Percentiles rank a stretch among this genome's conserved stretches.
These are phyloP conservation scores for Chloroceryle aenea DNA, from an alignment of 2,113 vertebrate species.

Conservation along the genomic window DNA sequence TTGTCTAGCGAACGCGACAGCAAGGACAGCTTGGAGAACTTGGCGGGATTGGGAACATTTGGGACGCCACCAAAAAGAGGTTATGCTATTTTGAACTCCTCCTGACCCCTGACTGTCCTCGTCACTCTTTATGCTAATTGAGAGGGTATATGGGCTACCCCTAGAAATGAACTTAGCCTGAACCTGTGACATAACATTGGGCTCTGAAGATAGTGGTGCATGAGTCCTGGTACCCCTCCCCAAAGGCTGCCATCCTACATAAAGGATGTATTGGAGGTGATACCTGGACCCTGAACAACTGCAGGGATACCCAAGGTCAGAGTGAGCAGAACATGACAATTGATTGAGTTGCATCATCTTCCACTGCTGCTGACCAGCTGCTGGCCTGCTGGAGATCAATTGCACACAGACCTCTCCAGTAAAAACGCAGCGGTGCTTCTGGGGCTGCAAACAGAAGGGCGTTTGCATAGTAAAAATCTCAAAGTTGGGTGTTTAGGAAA, in stretches of 20 bases:
- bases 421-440: background rate
- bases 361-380: background rate
- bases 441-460: background rate
- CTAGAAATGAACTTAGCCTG: conserved; percentile 92
- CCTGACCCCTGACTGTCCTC: conserved; percentile 83
- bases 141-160: conserved; percentile 51
- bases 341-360: accelerated
- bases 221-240: background rate
- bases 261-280: background rate
- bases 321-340: accelerated
- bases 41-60: conserved; percentile 63
- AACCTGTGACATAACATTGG: conserved; percentile 89
- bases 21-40: conserved; percentile 63
- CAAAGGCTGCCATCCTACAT: background rate
- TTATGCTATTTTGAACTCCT: conserved; percentile 87
- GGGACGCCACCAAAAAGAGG: conserved; percentile 72
- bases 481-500: background rate
- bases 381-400: background rate
- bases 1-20: conserved; percentile 62
- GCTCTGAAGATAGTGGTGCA: conserved; percentile 60
- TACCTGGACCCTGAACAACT: accelerated
- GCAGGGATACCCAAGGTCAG: accelerated
- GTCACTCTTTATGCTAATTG: conserved; percentile 76
- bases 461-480: background rate
- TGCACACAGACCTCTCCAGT: accelerated